A percentile compares a stretch with the other conserved stretches of the same genome.
phyloP scores from a whole-genome alignment of 2,888 invertebrate species.

The Drosophila affinis region DNA sequence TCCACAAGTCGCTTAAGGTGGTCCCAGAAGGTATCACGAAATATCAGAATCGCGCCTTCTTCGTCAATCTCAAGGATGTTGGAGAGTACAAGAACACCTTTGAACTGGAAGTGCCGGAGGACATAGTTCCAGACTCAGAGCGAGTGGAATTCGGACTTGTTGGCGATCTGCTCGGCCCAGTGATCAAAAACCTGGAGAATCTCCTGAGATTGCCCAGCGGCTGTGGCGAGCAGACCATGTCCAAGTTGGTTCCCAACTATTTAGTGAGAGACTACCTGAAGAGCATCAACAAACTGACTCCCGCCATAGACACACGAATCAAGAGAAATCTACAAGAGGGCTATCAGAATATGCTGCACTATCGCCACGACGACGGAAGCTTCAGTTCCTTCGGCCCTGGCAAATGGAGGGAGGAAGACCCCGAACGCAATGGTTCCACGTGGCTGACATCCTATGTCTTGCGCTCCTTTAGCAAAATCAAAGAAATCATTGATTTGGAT shows the following conservation, averaged over 20 bases:
- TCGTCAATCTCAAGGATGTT: slow-evolving; percentile 88
- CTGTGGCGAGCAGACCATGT: slow-evolving; percentile 91
- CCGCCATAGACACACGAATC: slow-evolving; percentile 86
- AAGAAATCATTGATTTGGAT: slow-evolving; percentile 88
- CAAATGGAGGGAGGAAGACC: slow-evolving; percentile 84
- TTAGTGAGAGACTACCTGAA: slow-evolving; percentile 92
- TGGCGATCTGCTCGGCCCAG: slow-evolving; percentile 86
- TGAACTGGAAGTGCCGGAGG: slow-evolving; percentile 90
- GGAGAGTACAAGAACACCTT: slow-evolving; percentile 86
- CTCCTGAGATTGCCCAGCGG: slow-evolving; percentile 88
- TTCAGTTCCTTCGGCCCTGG: slow-evolving; percentile 91
- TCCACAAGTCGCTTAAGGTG: slow-evolving; percentile 89
- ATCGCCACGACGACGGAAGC: slow-evolving; percentile 93
- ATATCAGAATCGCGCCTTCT: slow-evolving; percentile 88
- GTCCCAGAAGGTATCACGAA: slow-evolving; percentile 92
- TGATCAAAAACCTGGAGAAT: slow-evolving; percentile 86
- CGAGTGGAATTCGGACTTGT: slow-evolving; percentile 86
- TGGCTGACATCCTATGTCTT: slow-evolving; percentile 94
- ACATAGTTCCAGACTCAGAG: slow-evolving; percentile 87
- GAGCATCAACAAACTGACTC: slow-evolving; percentile 87
- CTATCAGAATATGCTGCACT: slow-evolving; percentile 95
- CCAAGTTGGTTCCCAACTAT: slow-evolving; percentile 88
- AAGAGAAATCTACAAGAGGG: slow-evolving; percentile 89
- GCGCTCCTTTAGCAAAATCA: slow-evolving; percentile 89
- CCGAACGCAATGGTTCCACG: slow-evolving; percentile 86